Evolutionary conservation across 2,888 invertebrate genomes (phyloP).

Genomic region (Halocaridina rubra): DNA sequence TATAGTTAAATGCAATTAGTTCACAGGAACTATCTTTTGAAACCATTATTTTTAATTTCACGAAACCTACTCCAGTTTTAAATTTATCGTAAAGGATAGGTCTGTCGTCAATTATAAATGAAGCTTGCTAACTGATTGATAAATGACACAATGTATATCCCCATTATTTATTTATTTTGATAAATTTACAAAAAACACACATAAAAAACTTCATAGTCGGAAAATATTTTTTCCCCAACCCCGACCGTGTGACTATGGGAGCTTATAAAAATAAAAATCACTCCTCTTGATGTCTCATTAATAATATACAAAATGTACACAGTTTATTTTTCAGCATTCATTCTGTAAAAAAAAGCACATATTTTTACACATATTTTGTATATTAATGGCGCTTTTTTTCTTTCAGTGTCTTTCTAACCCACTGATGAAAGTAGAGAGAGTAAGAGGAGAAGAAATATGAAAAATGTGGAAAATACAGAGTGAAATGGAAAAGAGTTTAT

Average conservation of each 20-base stretch:
- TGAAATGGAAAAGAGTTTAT: not conserved
- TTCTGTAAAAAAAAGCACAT: not conserved
- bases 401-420: constrained; percentile 35
- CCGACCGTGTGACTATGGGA: constrained; percentile 26
- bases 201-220: constrained; percentile 27
- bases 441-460: constrained; percentile 16
- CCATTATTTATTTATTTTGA: constrained; percentile 40
- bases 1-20: too few species aligned
- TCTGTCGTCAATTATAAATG: too few species aligned
- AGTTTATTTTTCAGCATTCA: constrained; percentile 8
- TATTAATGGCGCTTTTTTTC: constrained; percentile 32
- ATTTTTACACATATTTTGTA: constrained; percentile 5
- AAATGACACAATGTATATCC: not conserved
- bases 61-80: too few species aligned
- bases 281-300: not conserved
- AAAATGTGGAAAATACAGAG: constrained; percentile 15
- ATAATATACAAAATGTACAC: constrained; percentile 57
- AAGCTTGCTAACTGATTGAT: not conserved
- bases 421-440: constrained; percentile 13
- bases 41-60: too few species aligned
- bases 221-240: constrained; percentile 40
- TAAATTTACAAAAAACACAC: constrained; percentile 48
- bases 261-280: not conserved
- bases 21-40: too few species aligned
- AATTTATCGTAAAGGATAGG: too few species aligned